Conservation (phyloP, 2,797 vertebrate species). For the Carapus acus region DNA sequence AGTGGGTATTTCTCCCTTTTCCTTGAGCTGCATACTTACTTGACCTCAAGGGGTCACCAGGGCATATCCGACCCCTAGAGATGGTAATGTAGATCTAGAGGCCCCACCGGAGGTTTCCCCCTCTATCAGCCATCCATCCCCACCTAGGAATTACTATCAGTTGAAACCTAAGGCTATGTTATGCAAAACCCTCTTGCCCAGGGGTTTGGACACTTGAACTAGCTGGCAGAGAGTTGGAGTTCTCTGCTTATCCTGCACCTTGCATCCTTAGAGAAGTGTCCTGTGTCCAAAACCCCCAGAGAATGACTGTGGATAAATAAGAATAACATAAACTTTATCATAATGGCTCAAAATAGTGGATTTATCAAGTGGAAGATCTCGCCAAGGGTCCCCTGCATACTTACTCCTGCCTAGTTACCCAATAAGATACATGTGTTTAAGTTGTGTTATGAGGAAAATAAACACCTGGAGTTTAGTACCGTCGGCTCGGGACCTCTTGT, state of each 20-base stretch:
- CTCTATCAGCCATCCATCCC: conserved; percentile 64
- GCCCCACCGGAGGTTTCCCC: conserved; percentile 44
- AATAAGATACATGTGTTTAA: too few species aligned
- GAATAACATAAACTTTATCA: too few species aligned
- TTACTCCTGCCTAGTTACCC: too few species aligned
- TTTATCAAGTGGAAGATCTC: too few species aligned
- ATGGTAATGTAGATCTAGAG: conserved; percentile 38
- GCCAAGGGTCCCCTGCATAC: too few species aligned
- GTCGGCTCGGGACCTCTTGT: neutral
- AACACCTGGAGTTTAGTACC: neutral
- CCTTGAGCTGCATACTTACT: too few species aligned
- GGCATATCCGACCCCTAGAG: conserved; percentile 37
- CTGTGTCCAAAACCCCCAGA: conserved; percentile 39
- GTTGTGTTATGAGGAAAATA: neutral
- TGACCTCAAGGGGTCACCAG: conserved; percentile 42
- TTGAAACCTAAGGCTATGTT: conserved; percentile 59
- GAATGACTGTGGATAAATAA: conserved; percentile 19
- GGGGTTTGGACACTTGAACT: conserved; percentile 43
- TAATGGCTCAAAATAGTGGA: too few species aligned
- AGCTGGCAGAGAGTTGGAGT: conserved; percentile 40
- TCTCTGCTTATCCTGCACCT: conserved; percentile 25
- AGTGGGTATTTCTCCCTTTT: conserved; percentile 3
- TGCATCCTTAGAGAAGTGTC: conserved; percentile 54
- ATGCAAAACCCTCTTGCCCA: conserved; percentile 47
- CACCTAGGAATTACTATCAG: conserved; percentile 69